Percentiles rank a stretch among this genome's conserved stretches.
Conservation (phyloP, 1,140 invertebrate species). For the Heliothis virescens region DNA sequence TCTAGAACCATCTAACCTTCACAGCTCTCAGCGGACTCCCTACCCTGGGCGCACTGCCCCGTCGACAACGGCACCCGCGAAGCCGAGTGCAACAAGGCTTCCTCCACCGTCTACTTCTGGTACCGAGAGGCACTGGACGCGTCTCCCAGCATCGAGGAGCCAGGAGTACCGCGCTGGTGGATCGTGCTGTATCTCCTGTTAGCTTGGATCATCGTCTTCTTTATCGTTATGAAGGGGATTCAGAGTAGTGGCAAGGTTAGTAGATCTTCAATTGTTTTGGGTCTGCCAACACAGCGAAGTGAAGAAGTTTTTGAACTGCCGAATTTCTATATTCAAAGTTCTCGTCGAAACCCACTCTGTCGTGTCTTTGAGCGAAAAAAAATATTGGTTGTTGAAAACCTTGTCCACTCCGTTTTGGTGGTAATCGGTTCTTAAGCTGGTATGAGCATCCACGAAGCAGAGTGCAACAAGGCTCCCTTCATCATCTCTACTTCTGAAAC, state of each 20-base stretch:
- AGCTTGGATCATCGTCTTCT: constrained; percentile 98
- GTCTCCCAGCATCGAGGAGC: constrained; percentile 93
- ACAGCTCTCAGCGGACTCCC: constrained; percentile 88
- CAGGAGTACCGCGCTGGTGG: constrained; percentile 96
- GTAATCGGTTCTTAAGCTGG: no score
- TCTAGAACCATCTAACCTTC: neutral
- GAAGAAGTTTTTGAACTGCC: no score
- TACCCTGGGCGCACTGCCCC: constrained; percentile 95
- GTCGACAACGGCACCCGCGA: constrained; percentile 90
- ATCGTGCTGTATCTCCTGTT: constrained; percentile 96
- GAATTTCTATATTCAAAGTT: no score
- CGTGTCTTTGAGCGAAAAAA: no score
- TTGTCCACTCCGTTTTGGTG: no score
- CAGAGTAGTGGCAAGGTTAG: constrained; percentile 98
- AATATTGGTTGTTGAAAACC: no score
- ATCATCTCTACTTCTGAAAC: constrained; percentile 97
- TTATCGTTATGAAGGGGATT: constrained; percentile 99
- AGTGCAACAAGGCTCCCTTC: constrained; percentile 93
- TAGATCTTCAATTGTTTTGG: neutral
- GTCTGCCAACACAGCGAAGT: no score
- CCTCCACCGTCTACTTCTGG: constrained; percentile 96
- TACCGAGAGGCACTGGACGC: constrained; percentile 95
- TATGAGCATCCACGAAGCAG: constrained; percentile 87
- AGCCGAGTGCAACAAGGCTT: constrained; percentile 92
- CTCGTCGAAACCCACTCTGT: no score